These are phyloP conservation scores for Acanthurus lineatus DNA, from an alignment of 2,797 vertebrate genomes.

Conservation along the genomic window DNA sequence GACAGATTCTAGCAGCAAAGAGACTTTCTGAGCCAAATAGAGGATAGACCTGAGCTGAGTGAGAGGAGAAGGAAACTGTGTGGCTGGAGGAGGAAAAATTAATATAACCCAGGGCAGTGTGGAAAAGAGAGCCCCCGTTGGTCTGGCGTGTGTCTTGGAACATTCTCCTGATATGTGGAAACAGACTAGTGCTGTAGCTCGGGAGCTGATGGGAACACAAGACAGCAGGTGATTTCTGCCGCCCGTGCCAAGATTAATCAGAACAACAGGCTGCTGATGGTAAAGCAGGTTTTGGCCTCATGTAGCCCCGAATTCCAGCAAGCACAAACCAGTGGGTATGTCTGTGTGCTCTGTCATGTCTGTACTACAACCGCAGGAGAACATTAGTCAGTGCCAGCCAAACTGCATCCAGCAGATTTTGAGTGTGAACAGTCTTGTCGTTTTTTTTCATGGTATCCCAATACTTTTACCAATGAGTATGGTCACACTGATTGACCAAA, in stretches of 20 bases:
- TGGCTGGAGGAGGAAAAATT: slow-evolving; percentile 56
- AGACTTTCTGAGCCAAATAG: slow-evolving; percentile 44
- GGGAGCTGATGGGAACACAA: slow-evolving; percentile 75
- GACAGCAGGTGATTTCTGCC: slow-evolving; percentile 79
- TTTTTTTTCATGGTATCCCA: slow-evolving; percentile 10
- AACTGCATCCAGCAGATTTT: slow-evolving; percentile 25
- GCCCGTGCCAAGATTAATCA: slow-evolving; percentile 74
- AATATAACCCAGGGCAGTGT: slow-evolving; percentile 66
- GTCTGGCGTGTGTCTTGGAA: slow-evolving; percentile 80
- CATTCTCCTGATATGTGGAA: slow-evolving; percentile 80
- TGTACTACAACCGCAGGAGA: slow-evolving; percentile 24
- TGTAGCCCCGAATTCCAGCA: slow-evolving; percentile 53
- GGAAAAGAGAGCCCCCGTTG: slow-evolving; percentile 75
- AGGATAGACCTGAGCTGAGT: slow-evolving; percentile 36
- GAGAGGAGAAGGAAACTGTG: slow-evolving; percentile 26
- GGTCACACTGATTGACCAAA: slow-evolving; percentile 47
- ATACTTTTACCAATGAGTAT: not conserved
- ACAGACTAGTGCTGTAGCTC: slow-evolving; percentile 60
- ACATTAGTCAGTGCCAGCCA: slow-evolving; percentile 21
- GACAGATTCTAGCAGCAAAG: slow-evolving; percentile 17
- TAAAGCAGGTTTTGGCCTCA: slow-evolving; percentile 48
- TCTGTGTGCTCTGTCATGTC: slow-evolving; percentile 37
- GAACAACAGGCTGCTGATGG: slow-evolving; percentile 68
- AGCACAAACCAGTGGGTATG: slow-evolving; percentile 41
- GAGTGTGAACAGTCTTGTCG: slow-evolving; percentile 2